A percentile compares a stretch with the other conserved stretches of the same genome.
phyloP scores from a whole-genome alignment of 92 coral and sea anemone species.

The Ricordea florida region DNA sequence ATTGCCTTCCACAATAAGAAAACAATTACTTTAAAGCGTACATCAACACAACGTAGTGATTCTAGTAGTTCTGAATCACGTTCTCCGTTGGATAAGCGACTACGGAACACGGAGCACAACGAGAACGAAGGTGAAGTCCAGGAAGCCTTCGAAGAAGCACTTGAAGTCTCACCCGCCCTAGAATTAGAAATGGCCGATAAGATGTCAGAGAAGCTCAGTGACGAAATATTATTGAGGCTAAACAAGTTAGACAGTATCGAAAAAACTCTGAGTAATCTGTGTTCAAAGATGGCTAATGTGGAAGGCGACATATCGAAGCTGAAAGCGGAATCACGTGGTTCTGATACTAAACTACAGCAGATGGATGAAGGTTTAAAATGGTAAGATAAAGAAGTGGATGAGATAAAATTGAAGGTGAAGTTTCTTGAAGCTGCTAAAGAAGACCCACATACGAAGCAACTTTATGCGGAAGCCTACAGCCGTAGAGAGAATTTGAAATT shows the following conservation, averaged over 20 bases:
- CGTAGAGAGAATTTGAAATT: not conserved
- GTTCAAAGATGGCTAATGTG: not conserved
- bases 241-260: constrained; percentile 6
- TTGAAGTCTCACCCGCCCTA: not conserved
- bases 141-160: not conserved
- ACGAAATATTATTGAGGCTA: not conserved
- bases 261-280: not conserved
- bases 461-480: not conserved
- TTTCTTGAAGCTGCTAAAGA: not conserved
- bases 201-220: not conserved
- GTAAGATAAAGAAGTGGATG: not conserved
- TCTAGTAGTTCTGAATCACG: not conserved
- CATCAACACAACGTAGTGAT: not conserved
- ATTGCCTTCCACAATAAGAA: no score
- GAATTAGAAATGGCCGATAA: not conserved
- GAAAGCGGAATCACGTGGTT: not conserved
- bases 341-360: not conserved
- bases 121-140: not conserved
- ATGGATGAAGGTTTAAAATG: constrained; percentile 3
- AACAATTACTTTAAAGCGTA: not conserved
- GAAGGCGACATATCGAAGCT: not conserved
- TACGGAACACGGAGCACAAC: not conserved
- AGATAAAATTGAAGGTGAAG: not conserved
- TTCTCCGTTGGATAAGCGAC: not conserved
- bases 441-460: not conserved